phyloP scores from a whole-genome alignment of 2,113 vertebrate species.

The Zootoca vivipara region DNA sequence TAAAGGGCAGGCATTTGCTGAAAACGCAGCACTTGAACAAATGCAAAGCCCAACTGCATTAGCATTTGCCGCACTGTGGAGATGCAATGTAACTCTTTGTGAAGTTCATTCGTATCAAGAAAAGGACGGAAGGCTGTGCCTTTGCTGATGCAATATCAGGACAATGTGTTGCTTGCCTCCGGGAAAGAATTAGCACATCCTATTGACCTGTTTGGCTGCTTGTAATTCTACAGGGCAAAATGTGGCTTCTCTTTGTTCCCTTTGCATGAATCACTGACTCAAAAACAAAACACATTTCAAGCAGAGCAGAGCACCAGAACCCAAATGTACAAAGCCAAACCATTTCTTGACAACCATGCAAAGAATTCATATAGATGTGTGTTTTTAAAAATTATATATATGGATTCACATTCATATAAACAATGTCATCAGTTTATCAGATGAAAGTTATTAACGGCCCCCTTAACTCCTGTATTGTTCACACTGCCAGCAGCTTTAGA shows the following conservation, averaged over 20 bases:
- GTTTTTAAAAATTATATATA: neutral
- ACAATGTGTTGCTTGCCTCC: neutral
- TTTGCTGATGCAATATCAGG: neutral
- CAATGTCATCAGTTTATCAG: neutral
- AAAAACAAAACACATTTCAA: neutral
- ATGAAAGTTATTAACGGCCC: neutral
- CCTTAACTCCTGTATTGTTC: neutral
- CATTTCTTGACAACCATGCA: neutral
- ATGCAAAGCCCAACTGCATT: neutral
- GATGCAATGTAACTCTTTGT: neutral
- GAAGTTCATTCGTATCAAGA: neutral
- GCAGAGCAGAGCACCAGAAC: neutral
- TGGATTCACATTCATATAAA: neutral
- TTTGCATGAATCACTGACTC: neutral
- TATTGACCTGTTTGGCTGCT: neutral
- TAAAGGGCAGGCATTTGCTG: conserved; percentile 5
- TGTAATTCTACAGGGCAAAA: neutral
- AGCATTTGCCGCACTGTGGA: neutral
- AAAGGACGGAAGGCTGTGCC: neutral
- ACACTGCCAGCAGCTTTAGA: neutral
- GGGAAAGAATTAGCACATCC: neutral
- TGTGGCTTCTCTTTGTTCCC: neutral
- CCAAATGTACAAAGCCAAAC: neutral
- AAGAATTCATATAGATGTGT: neutral
- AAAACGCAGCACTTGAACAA: neutral